Base-by-base conservation (phyloP, 1,140 invertebrate genomes). In the Drosophila sucinea region DNA sequence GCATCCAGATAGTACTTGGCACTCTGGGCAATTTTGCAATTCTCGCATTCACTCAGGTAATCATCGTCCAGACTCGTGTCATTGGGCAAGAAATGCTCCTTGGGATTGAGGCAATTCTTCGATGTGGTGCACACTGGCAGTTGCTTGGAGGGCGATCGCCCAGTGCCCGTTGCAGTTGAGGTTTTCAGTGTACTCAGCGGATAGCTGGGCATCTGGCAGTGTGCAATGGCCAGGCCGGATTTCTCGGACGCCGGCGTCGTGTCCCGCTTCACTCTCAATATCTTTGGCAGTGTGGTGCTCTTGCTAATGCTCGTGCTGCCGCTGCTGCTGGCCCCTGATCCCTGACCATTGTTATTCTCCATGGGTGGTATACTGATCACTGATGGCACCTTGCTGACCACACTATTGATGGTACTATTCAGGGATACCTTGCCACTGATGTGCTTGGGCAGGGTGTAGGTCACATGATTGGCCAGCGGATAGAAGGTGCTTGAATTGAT, bases 31-130 rank as follows among this genome's bases (percentile, higher is more conserved):
- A 94, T 95, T 91, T 96, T 96, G 92, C 96, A 97, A 92, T 97
- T 97, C 91, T 96, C 96, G 91, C 96, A 97, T 91, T 97, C 96
- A 90, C 95, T 96, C 47, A 96, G 93, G 85, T 96, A 96, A 91
- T 96, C 96, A 79, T 96, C 95, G 23, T 94, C 93, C 56, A 95
- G 93, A 66, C 95, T 95, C 25, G 91, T 91, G 27, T 92, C 92
- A 57, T 93, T 93, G 40, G 92, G 86, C 63, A 92, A 67, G 61
- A 92, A 92, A 72, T 92, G 91, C 62, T 92, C 91, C 57, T 90
- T 92, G 44, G 91, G 91, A 78, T 92, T 92, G 17, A 83, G 69
- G 55, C 91, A 92, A 69, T 92, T 92, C 67, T 91, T 92, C 5
- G 90, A 92, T 27, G 91, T 92, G 51, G 91, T 92, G 57, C 91